Conservation (phyloP, 2,888 invertebrate genomes). For the Autographa gamma region DNA sequence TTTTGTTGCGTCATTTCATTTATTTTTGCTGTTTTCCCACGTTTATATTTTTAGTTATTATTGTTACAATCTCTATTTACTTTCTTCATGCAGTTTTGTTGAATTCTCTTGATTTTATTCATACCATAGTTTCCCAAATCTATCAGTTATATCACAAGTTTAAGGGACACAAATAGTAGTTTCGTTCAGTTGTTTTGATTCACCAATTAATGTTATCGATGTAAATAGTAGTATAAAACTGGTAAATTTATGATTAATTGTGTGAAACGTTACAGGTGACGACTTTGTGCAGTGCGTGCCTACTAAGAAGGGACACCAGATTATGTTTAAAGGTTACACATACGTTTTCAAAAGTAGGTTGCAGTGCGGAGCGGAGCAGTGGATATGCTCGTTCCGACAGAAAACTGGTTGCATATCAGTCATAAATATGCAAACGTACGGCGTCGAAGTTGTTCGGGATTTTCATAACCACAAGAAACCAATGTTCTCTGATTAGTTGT, state of each 20-base stretch:
- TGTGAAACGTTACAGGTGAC: slow-evolving; percentile 75
- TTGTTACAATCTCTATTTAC: slow-evolving; percentile 1
- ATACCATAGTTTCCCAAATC: background rate
- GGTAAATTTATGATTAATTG: slow-evolving; percentile 43
- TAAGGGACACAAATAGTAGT: slow-evolving; percentile 26
- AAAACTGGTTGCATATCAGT: slow-evolving; percentile 86
- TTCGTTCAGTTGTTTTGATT: slow-evolving; percentile 58
- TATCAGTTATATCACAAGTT: background rate
- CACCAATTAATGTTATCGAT: slow-evolving; percentile 25
- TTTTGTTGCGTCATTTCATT: slow-evolving; percentile 71
- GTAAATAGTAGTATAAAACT: slow-evolving; percentile 47
- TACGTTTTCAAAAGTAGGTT: slow-evolving; percentile 83
- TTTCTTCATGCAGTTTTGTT: slow-evolving; percentile 3
- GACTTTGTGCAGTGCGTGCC: slow-evolving; percentile 85
- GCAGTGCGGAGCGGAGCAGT: slow-evolving; percentile 85
- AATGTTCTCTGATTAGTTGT: slow-evolving; percentile 72
- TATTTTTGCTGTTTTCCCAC: slow-evolving; percentile 70
- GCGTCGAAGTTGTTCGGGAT: slow-evolving; percentile 83
- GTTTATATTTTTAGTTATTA: slow-evolving; percentile 58
- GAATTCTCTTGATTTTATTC: slow-evolving; percentile 8
- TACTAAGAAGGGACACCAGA: slow-evolving; percentile 83
- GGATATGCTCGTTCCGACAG: slow-evolving; percentile 83
- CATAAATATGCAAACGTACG: slow-evolving; percentile 84
- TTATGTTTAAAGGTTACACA: slow-evolving; percentile 84
- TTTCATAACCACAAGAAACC: slow-evolving; percentile 86